phyloP scores from a whole-genome alignment of 1,140 invertebrate species.

The Meloidogyne chitwoodi region DNA sequence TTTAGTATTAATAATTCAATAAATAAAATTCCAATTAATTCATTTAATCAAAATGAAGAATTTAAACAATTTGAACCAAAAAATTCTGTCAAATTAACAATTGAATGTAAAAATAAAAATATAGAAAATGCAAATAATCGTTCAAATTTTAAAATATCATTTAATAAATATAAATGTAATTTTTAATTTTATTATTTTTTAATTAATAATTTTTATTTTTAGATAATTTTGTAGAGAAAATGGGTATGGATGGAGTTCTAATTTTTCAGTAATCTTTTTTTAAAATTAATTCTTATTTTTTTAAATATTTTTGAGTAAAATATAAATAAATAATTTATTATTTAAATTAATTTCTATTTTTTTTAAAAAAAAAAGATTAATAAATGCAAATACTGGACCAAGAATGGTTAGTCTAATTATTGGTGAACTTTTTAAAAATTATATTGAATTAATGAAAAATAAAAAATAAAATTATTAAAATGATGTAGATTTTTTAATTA shows the following conservation, averaged over 20 bases:
- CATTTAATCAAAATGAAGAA: neutral
- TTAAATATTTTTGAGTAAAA: too few relatives aligned
- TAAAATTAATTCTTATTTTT: too few relatives aligned
- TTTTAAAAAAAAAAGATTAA: neutral
- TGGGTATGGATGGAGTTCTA: neutral
- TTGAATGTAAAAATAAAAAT: neutral
- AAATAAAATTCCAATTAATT: neutral
- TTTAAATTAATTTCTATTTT: too few relatives aligned
- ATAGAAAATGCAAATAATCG: neutral
- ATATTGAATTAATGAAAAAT: neutral
- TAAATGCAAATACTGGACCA: neutral
- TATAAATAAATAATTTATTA: too few relatives aligned
- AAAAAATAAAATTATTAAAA: neutral
- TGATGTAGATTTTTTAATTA: too few relatives aligned
- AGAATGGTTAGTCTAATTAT: slow-evolving; percentile 10
- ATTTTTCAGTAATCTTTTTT: neutral
- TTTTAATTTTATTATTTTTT: neutral
- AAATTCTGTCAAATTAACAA: neutral
- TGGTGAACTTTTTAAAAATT: neutral
- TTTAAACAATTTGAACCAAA: neutral
- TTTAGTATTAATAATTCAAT: too few relatives aligned
- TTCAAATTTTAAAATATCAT: neutral
- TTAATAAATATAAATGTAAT: neutral
- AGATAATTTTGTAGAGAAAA: neutral
- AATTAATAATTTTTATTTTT: too few relatives aligned